Percentiles rank a stretch among this genome's conserved stretches.
phyloP scores from a whole-genome alignment of 2,888 invertebrate species.

The Pinctada fucata region DNA sequence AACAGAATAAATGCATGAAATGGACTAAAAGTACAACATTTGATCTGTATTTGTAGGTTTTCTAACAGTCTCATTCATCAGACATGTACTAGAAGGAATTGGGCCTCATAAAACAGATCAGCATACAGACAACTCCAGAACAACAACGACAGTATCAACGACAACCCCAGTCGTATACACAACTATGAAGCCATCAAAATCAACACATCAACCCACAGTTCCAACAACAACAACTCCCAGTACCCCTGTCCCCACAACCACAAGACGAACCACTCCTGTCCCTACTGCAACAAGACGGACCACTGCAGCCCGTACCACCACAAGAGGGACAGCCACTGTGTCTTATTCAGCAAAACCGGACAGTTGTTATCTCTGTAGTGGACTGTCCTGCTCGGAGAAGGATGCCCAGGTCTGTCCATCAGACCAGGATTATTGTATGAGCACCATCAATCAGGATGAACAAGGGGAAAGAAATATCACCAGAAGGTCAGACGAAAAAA shows the following conservation, averaged over 20 bases:
- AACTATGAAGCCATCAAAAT: background rate
- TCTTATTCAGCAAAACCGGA: background rate
- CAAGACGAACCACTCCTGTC: background rate
- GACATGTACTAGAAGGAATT: background rate
- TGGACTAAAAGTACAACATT: no score
- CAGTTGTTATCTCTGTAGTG: conserved; percentile 25
- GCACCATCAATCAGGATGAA: conserved; percentile 11
- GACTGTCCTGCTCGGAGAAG: background rate
- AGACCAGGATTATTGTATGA: conserved; percentile 32
- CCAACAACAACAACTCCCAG: background rate
- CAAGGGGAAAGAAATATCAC: conserved; percentile 18
- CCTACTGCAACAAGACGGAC: background rate
- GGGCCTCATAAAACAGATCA: background rate
- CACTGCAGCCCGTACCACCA: background rate
- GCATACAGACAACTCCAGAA: background rate
- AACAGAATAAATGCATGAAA: no score
- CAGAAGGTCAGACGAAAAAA: conserved; percentile 6
- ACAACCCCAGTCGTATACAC: background rate
- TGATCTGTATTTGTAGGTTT: no score
- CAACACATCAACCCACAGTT: background rate
- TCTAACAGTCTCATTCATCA: background rate
- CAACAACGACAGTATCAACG: background rate
- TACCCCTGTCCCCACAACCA: background rate
- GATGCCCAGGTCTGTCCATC: conserved; percentile 15
- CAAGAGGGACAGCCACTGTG: background rate